These are phyloP conservation scores for Apogon talboti DNA, from an alignment of 2,797 vertebrate genomes.

Conservation along the genomic window DNA sequence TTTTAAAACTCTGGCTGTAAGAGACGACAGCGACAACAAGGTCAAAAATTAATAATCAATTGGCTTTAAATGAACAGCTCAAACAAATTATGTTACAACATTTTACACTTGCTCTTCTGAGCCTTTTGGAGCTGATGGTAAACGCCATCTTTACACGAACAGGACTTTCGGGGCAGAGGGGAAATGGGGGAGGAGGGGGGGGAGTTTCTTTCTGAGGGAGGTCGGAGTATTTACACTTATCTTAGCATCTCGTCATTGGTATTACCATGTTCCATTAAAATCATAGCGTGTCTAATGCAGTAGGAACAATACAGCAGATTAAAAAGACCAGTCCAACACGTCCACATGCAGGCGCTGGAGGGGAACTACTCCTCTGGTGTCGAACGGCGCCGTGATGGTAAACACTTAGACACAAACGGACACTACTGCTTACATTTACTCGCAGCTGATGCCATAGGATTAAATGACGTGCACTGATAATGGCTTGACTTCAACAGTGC, in stretches of 20 bases:
- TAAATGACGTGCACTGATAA: not conserved
- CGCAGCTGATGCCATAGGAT: no score
- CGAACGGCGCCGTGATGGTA: conserved; percentile 1
- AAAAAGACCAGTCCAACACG: conserved; percentile 13
- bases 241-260: conserved; percentile 21
- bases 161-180: conserved; percentile 34
- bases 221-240: conserved; percentile 50
- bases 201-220: conserved; percentile 10
- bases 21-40: conserved; percentile 37
- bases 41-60: conserved; percentile 20
- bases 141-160: conserved; percentile 55
- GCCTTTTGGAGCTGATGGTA: conserved; percentile 42
- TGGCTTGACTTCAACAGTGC: conserved; percentile 34
- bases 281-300: conserved; percentile 7
- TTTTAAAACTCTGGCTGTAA: conserved; percentile 51
- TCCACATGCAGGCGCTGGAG: conserved; percentile 14
- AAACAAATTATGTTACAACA: conserved; percentile 68
- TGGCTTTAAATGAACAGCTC: conserved; percentile 48
- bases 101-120: conserved; percentile 64
- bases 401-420: conserved; percentile 21
- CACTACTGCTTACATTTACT: not conserved
- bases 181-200: conserved; percentile 3
- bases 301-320: conserved; percentile 30
- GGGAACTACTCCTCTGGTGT: conserved; percentile 14
- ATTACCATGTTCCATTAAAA: conserved; percentile 27